These are phyloP conservation scores for Ernsta delagoae DNA, from an alignment of 2,888 invertebrate genomes.

Conservation along the genomic window DNA sequence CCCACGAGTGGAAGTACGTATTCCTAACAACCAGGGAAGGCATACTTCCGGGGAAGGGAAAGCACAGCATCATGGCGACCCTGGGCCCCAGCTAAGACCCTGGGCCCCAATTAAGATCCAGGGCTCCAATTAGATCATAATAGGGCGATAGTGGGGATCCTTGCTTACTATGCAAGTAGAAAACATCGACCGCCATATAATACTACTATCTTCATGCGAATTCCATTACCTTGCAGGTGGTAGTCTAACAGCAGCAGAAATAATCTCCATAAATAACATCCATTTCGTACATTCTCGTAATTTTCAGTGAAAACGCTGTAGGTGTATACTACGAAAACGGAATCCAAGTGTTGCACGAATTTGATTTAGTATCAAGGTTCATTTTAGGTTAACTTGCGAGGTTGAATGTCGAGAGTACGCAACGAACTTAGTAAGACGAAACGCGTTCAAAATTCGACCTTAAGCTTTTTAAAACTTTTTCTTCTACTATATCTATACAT, in stretches of 20 bases:
- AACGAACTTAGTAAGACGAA: not conserved
- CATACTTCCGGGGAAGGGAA: no score
- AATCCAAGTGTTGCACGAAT: slow-evolving; percentile 18
- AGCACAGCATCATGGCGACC: no score
- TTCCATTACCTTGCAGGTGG: not conserved
- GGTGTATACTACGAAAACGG: slow-evolving; percentile 7
- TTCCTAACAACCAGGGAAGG: no score
- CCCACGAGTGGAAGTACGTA: no score
- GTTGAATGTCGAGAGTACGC: not conserved
- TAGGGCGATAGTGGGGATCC: no score
- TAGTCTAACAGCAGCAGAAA: slow-evolving; percentile 14
- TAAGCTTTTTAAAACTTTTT: not conserved
- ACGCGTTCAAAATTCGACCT: not conserved
- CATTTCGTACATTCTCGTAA: not conserved
- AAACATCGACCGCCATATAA: no score
- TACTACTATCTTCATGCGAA: no score
- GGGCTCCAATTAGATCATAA: no score
- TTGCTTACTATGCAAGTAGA: no score
- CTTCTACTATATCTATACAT: no score
- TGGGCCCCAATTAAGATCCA: no score
- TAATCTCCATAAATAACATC: slow-evolving; percentile 21
- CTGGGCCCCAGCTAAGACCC: no score
- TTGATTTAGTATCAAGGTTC: slow-evolving; percentile 18
- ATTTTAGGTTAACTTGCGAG: slow-evolving; percentile 15
- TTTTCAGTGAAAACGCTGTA: not conserved